A percentile compares a stretch with the other conserved stretches of the same genome.
Conservation (phyloP, 2,888 invertebrate genomes). For the Unio pictorum region DNA sequence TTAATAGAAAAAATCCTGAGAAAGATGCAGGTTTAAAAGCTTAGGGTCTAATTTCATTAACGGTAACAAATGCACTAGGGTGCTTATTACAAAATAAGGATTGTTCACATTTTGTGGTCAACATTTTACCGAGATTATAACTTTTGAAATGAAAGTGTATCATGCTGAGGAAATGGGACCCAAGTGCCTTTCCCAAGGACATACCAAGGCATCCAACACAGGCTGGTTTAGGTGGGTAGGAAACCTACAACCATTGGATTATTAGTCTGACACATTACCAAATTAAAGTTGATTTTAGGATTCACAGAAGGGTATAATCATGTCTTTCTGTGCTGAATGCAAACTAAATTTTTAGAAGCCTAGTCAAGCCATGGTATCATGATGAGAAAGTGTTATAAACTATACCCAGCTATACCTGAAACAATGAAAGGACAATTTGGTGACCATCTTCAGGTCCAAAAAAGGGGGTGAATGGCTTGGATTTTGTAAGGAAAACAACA, state of each 20-base stretch:
- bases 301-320: conserved; percentile 9
- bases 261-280: too few relatives aligned
- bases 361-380: conserved; percentile 13
- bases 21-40: conserved; percentile 24
- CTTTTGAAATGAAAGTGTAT: conserved; percentile 3
- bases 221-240: too few relatives aligned
- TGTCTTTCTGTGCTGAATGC: conserved; percentile 16
- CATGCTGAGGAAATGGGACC: too few relatives aligned
- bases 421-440: conserved; percentile 9
- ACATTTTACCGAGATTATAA: conserved; percentile 7
- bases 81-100: conserved; percentile 14
- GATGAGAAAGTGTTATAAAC: conserved; percentile 2
- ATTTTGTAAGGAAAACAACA: conserved; percentile 4
- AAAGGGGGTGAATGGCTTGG: conserved; percentile 4
- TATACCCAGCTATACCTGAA: conserved; percentile 14
- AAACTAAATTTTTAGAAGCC: conserved; percentile 10
- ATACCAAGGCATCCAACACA: too few relatives aligned
- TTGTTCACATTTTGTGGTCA: conserved; percentile 14
- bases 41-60: too few relatives aligned
- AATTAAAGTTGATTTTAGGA: not conserved
- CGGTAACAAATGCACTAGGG: not conserved
- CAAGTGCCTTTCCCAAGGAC: too few relatives aligned
- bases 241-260: too few relatives aligned
- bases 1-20: conserved; percentile 15
- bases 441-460: conserved; percentile 19